phyloP scores from a whole-genome alignment of 1,140 invertebrate genomes.

The Melipona quadrifasciata region DNA sequence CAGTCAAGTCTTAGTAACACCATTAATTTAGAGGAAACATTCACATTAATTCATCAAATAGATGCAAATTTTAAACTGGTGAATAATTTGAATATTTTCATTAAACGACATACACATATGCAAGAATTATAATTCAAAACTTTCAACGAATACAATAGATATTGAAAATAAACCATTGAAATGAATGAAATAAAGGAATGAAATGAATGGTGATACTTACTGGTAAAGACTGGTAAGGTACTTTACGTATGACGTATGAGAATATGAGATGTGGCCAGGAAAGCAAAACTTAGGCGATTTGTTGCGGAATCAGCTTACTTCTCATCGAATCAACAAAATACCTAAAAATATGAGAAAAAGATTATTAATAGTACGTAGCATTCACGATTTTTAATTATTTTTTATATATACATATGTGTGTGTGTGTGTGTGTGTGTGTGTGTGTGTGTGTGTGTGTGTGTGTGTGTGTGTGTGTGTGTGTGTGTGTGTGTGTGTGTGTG shows the following conservation, averaged over 20 bases:
- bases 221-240: not conserved
- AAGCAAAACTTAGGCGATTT: slow-evolving; percentile 12
- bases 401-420: not conserved
- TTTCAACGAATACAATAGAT: not conserved
- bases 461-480: not conserved
- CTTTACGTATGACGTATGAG: slow-evolving; percentile 12
- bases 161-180: not conserved
- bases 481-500: not conserved
- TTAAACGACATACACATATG: too few species aligned
- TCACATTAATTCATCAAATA: not conserved
- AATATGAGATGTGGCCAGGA: slow-evolving; percentile 13
- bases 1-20: not conserved
- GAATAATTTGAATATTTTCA: not conserved
- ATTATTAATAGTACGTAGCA: not conserved
- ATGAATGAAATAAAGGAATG: not conserved
- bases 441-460: not conserved
- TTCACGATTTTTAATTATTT: not conserved
- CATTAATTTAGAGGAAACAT: slow-evolving; percentile 20
- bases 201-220: slow-evolving; percentile 33
- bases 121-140: not conserved
- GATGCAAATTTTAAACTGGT: not conserved
- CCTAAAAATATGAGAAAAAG: slow-evolving; percentile 29
- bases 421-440: too few species aligned
- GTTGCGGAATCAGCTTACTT: slow-evolving; percentile 16
- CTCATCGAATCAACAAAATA: not conserved